Base-by-base conservation (phyloP, 1,140 invertebrate species). In the Manduca sexta region DNA sequence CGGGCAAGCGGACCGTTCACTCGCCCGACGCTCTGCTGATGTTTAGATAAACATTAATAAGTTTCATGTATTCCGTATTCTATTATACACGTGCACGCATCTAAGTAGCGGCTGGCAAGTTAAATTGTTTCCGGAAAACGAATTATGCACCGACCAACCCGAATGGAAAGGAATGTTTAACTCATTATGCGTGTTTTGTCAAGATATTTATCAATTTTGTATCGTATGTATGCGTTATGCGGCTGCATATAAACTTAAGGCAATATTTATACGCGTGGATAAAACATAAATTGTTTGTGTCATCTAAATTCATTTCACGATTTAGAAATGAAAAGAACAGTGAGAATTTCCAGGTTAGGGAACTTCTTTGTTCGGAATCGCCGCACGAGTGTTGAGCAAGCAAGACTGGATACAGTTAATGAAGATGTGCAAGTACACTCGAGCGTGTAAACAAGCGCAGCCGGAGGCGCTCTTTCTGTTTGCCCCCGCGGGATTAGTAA, bases 401-500 rank as follows among this genome's bases (percentile, higher is more conserved):
- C 74, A 71, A 61, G 47, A 57, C 49, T 46, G 35, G 53, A 41
- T 57, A 64, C 60, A 54, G 59, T 56, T 83, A 83, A 85, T 83
- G 77, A 85, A 81, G 77, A 79, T 78, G 70, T 76, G 77, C 74
- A 67, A 85, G 79, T 68, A 69, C 64, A 73, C 80, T 82, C 68
- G 70, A 76, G 60, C 76, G 64, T 69, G 70, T 71, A 85, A 85
- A 83, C 73, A 85, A 67, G 54, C 55, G 51, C 55, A 54, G 56
- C 70, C 68, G 60, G 57, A 74, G 75, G 62, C 74, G 62, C 62
- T 75, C 64, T 69, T 76, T 71, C 73, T 80, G 64, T 84, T 82
- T 80, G 58, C 76, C 69, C 76, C 64, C 73, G 69, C 78, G 74
- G 76, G 76, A 83, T 85, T 83, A 83, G 76, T 85, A 85, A 83